Conservation (phyloP, 2,888 invertebrate genomes). For the Stenotaenia linearis region DNA sequence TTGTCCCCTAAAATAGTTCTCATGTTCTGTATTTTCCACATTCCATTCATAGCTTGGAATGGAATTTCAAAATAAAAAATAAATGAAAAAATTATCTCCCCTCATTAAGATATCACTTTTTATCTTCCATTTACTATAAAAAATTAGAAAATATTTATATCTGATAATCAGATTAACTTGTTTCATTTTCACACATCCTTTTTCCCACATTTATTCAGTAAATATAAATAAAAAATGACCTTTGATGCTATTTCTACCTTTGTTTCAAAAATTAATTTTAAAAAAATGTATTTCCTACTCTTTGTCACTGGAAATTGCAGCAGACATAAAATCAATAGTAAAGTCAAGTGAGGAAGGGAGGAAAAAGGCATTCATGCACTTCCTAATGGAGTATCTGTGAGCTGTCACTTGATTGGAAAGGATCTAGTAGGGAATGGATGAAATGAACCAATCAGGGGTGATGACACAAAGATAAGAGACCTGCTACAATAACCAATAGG, state of each 20-base stretch:
- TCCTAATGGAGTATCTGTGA: slow-evolving; percentile 1
- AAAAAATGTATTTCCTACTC: neutral
- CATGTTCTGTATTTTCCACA: neutral
- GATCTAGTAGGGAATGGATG: neutral
- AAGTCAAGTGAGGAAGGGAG: neutral
- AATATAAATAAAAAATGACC: neutral
- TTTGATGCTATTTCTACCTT: no score
- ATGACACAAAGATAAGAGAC: neutral
- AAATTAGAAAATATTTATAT: neutral
- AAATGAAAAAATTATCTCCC: neutral
- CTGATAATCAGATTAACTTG: neutral
- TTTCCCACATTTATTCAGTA: neutral
- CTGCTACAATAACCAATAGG: neutral
- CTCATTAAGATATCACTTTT: neutral
- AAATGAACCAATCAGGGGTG: slow-evolving; percentile 7
- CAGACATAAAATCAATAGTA: neutral
- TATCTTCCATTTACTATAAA: neutral
- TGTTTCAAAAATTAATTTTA: no score
- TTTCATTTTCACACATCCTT: slow-evolving; percentile 1
- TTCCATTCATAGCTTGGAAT: neutral
- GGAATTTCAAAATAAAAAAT: neutral
- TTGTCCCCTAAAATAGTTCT: neutral
- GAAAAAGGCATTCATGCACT: neutral
- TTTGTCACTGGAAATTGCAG: neutral
- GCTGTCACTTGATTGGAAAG: slow-evolving; percentile 12